Evolutionary conservation across 1,140 invertebrate genomes (phyloP).

Genomic region (Nasonia giraulti): DNA sequence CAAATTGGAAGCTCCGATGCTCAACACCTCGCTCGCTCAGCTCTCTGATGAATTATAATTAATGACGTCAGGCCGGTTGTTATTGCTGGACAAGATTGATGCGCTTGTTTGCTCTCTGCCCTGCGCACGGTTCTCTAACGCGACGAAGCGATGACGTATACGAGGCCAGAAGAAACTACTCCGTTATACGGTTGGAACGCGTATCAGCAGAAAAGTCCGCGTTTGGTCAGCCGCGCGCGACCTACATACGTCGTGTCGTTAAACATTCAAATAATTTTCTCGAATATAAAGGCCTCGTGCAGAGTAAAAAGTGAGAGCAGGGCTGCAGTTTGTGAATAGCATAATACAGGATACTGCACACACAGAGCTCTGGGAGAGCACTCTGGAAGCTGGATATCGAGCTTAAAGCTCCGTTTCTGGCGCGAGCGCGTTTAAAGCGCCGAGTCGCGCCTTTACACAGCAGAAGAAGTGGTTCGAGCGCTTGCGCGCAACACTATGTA

Average conservation of each 20-base stretch:
- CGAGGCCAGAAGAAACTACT: not conserved
- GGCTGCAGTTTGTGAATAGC: not conserved
- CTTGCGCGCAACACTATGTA: not conserved
- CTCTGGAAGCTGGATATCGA: not conserved
- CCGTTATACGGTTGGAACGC: too few species aligned
- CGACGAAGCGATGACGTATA: not conserved
- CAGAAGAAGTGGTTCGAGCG: slow-evolving; percentile 8
- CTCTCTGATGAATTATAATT: slow-evolving; percentile 46
- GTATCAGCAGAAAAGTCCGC: not conserved
- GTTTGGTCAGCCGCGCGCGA: not conserved
- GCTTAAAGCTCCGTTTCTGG: slow-evolving; percentile 8
- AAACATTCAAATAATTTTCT: not conserved
- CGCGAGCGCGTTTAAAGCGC: not conserved
- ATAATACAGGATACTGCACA: not conserved
- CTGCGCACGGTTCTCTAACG: not conserved
- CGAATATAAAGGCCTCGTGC: not conserved
- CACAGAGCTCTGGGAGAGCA: not conserved
- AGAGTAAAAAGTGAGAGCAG: not conserved
- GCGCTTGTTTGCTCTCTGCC: slow-evolving; percentile 14
- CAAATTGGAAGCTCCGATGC: slow-evolving; percentile 20
- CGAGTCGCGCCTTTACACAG: slow-evolving; percentile 11
- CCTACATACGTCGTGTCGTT: not conserved
- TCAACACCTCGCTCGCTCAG: not conserved
- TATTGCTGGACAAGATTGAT: slow-evolving; percentile 28
- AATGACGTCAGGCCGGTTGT: slow-evolving; percentile 18